Evolutionary conservation across 37 sponge, comb jelly and placozoan genomes (phyloP).

Genomic region (Axinella damicornis): DNA sequence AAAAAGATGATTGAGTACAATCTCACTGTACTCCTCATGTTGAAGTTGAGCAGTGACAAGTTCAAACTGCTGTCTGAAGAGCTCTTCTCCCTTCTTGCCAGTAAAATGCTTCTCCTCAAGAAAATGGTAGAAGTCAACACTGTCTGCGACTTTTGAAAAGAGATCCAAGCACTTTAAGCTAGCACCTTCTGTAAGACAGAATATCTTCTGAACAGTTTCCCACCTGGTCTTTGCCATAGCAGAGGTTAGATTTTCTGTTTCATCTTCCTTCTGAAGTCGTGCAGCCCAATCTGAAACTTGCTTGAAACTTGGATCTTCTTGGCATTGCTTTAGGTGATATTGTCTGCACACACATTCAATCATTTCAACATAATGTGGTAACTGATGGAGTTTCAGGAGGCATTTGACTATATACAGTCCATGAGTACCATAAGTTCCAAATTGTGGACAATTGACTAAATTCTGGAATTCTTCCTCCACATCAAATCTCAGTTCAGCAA

Average conservation of each 20-base stretch:
- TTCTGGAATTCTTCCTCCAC: conserved; percentile 50
- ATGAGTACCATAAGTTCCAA: too few species aligned
- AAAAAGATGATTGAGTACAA: conserved; percentile 70
- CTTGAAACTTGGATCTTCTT: conserved; percentile 28
- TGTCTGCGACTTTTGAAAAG: conserved; percentile 42
- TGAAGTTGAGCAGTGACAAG: conserved; percentile 68
- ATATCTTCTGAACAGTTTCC: conserved; percentile 15
- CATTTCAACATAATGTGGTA: conserved; percentile 34
- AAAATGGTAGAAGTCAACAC: conserved; percentile 56
- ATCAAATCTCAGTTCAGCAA: not conserved
- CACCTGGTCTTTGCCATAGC: conserved; percentile 31
- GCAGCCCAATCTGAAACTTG: conserved; percentile 1
- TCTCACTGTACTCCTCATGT: conserved; percentile 80
- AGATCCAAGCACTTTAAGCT: conserved; percentile 23
- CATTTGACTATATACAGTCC: too few species aligned
- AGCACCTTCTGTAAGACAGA: not conserved
- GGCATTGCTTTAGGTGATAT: conserved; percentile 44
- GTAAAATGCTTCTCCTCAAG: conserved; percentile 43
- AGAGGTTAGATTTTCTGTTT: conserved; percentile 35
- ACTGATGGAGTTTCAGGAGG: conserved; percentile 70
- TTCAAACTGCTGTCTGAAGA: conserved; percentile 49
- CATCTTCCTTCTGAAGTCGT: conserved; percentile 5
- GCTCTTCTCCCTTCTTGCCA: conserved; percentile 35
- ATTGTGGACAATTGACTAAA: not conserved
- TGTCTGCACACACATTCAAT: conserved; percentile 61